phyloP scores from a whole-genome alignment of 2,113 vertebrate genomes.

The Bagarius yarrelli region DNA sequence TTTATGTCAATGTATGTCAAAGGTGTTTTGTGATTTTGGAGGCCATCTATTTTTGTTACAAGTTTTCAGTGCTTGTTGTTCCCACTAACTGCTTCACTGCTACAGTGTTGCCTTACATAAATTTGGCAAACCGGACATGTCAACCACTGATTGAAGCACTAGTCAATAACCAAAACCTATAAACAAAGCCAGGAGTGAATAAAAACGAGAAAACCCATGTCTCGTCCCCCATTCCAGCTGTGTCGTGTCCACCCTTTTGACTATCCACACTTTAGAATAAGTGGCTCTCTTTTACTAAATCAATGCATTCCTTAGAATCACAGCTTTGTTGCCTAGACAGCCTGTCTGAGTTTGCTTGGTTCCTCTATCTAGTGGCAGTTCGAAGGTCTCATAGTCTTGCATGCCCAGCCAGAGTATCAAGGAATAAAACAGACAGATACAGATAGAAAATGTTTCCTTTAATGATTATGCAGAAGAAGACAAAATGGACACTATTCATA shows the following conservation, averaged over 20 bases:
- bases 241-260: constrained; percentile 49
- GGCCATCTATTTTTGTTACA: not conserved
- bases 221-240: constrained; percentile 64
- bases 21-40: not conserved
- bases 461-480: constrained; percentile 13
- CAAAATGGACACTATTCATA: constrained; percentile 32
- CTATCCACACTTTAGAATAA: constrained; percentile 58
- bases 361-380: constrained; percentile 19
- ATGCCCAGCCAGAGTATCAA: constrained; percentile 21
- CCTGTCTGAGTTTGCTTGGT: constrained; percentile 4
- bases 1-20: too few species aligned
- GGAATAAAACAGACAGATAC: constrained; percentile 2
- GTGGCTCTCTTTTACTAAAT: constrained; percentile 56
- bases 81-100: not conserved
- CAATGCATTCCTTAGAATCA: constrained; percentile 59
- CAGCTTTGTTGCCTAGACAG: constrained; percentile 53
- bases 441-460: constrained; percentile 5
- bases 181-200: constrained; percentile 57
- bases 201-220: constrained; percentile 58
- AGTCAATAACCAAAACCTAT: constrained; percentile 55
- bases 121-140: constrained; percentile 18
- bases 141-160: constrained; percentile 42
- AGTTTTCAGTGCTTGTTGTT: not conserved
- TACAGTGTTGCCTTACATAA: not conserved
- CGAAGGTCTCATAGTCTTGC: constrained; percentile 27